These are phyloP conservation scores for Lymantria monacha DNA, from an alignment of 2,888 invertebrate species.

Conservation along the genomic window DNA sequence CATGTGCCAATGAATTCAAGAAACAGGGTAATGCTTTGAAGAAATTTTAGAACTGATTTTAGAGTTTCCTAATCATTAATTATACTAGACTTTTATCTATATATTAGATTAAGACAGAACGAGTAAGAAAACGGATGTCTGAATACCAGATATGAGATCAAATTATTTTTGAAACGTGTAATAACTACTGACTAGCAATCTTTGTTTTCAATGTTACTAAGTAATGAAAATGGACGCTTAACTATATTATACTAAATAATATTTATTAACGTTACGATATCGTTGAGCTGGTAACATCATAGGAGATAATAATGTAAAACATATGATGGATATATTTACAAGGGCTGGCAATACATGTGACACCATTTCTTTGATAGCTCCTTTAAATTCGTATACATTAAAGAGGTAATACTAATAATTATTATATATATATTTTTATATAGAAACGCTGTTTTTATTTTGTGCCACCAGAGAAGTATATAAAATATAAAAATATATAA, in stretches of 20 bases:
- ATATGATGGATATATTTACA: constrained; percentile 60
- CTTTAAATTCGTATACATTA: no score
- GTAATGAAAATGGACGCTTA: constrained; percentile 51
- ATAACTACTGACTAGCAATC: constrained; percentile 29
- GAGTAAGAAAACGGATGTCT: not conserved
- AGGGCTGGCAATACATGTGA: constrained; percentile 36
- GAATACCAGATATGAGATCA: constrained; percentile 22
- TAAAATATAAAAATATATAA: no score
- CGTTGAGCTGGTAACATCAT: constrained; percentile 76
- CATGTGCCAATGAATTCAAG: no score
- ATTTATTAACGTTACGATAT: constrained; percentile 62
- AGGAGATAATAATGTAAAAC: constrained; percentile 68
- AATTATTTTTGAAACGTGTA: constrained; percentile 29
- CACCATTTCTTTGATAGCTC: constrained; percentile 40
- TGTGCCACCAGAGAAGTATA: no score
- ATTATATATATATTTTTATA: no score
- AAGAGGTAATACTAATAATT: no score
- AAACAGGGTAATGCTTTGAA: no score
- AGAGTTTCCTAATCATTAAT: no score
- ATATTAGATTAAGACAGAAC: no score
- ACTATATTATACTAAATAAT: constrained; percentile 57
- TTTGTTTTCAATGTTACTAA: constrained; percentile 26
- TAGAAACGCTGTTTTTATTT: no score
- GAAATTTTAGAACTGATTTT: no score
- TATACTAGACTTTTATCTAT: no score